Percentiles rank a stretch among this genome's conserved stretches.
Conservation (phyloP, 2,113 vertebrate genomes). For the Seriola dumerili region DNA sequence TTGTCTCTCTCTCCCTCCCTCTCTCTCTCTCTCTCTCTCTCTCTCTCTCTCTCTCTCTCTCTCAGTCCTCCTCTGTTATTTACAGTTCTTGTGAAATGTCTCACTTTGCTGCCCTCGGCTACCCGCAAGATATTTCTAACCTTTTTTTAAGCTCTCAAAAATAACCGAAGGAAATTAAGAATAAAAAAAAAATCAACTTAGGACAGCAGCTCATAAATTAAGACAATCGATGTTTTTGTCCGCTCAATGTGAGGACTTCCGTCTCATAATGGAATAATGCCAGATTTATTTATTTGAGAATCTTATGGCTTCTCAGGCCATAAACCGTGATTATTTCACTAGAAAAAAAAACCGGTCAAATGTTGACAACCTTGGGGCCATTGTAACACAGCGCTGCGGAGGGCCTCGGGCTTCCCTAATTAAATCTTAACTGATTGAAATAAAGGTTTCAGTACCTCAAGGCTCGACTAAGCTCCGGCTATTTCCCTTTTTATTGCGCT, state of each 20-base stretch:
- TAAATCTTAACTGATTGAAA: conserved; percentile 96
- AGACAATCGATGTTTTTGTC: conserved; percentile 85
- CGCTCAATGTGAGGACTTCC: conserved; percentile 83
- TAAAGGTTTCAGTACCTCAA: conserved; percentile 88
- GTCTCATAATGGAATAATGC: conserved; percentile 86
- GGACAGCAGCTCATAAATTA: conserved; percentile 68
- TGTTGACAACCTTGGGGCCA: conserved; percentile 92
- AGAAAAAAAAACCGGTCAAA: conserved; percentile 88
- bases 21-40: conserved; percentile 1
- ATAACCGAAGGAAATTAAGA: conserved; percentile 66
- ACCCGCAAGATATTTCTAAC: conserved; percentile 71
- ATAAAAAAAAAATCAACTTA: conserved; percentile 69
- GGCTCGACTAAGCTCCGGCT: conserved; percentile 89
- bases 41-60: conserved; percentile 3
- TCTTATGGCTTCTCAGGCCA: conserved; percentile 84
- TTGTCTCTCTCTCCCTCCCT: conserved; percentile 3
- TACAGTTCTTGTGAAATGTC: conserved; percentile 82
- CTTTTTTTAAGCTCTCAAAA: conserved; percentile 58
- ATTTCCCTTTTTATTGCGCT: conserved; percentile 86
- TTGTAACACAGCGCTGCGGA: conserved; percentile 88
- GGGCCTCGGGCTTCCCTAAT: conserved; percentile 92
- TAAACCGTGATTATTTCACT: conserved; percentile 84
- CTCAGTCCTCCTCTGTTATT: conserved; percentile 72
- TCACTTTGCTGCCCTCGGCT: conserved; percentile 80
- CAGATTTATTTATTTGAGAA: conserved; percentile 91